These are phyloP conservation scores for Sterna hirundo DNA, from an alignment of 2,113 vertebrate species.

Conservation along the genomic window DNA sequence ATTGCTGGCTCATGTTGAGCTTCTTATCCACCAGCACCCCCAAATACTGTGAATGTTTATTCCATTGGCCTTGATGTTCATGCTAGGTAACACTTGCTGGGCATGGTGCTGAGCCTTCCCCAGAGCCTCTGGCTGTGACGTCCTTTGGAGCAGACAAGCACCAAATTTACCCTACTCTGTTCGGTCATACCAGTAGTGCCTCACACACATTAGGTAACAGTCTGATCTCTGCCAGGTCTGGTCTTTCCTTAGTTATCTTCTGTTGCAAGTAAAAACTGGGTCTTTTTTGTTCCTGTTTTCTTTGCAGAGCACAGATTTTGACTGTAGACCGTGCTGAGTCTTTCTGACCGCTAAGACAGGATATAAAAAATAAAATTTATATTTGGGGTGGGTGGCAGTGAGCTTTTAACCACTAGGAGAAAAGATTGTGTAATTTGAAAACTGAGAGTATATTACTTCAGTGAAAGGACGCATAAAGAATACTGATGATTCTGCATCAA, in stretches of 20 bases:
- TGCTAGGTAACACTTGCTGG: rapidly evolving
- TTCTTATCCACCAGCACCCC: not conserved
- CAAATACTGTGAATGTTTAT: not conserved
- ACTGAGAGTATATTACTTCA: not conserved
- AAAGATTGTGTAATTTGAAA: not conserved
- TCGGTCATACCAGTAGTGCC: not conserved
- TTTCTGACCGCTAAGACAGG: not conserved
- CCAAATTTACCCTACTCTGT: not conserved
- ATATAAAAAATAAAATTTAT: not conserved
- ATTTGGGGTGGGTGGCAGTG: not conserved
- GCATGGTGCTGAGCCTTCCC: not conserved
- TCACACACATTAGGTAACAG: not conserved
- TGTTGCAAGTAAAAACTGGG: not conserved
- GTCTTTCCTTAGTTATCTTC: not conserved
- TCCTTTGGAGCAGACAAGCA: not conserved
- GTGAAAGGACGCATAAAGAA: not conserved
- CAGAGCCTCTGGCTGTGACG: not conserved
- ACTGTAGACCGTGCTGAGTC: not conserved
- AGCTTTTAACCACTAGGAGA: not conserved
- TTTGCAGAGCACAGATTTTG: not conserved
- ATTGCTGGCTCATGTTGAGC: no score
- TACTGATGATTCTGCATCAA: not conserved
- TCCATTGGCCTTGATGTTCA: not conserved
- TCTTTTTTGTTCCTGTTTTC: not conserved
- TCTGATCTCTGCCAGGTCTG: not conserved